Evolutionary conservation across 2,113 vertebrate genomes (phyloP), one percentile per base, ranked within the genome.

Genomic region (Epinephelus lanceolatus): DNA sequence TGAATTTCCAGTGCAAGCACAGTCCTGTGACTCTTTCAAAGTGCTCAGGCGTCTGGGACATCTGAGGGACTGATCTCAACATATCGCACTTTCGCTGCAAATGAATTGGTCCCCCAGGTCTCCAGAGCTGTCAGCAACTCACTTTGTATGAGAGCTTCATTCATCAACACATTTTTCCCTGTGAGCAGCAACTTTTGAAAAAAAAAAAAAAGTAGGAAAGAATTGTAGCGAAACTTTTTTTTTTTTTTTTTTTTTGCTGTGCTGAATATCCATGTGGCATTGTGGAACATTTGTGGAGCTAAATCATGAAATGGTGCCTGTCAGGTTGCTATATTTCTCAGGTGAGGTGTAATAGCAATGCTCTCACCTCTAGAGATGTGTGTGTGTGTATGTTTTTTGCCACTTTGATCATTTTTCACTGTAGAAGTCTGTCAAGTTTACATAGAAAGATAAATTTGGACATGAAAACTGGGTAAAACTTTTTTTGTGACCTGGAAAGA

Each of bases 91-190:
- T 67, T 76, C 66, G 55, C 89, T 84, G 92, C 91, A 94, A 94
- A 95, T 94, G 88, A 94, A 94, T 95, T 83, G 94, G 86, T 93
- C 91, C 85, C 88, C 52, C 42, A 66, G 86, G 86, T 92, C 90
- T 91, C 86, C 73, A 70, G 80, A 90, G 87, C 92, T 92, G 93
- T 94, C 93, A 94, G 91, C 84, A 86, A 90, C 91, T 95, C 95
- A 93, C 91, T 93, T 94, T 92, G 86, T 87, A 93, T 94, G 90
- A 94, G 91, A 81, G 87, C 88, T 94, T 96, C 92, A 95, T 95
- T 94, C 93, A 92, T 94, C 94, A 95, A 88, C 68, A 84, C 73
- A 66, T 86, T 91, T 91, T 89, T 80, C 67, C 77, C 85, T 33
- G 49, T 83, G 78, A 90, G 76, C 76, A 89, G 85, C 86, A 83